Evolutionary conservation across 2,113 vertebrate genomes (phyloP).

Genomic region (Heterocephalus glaber): DNA sequence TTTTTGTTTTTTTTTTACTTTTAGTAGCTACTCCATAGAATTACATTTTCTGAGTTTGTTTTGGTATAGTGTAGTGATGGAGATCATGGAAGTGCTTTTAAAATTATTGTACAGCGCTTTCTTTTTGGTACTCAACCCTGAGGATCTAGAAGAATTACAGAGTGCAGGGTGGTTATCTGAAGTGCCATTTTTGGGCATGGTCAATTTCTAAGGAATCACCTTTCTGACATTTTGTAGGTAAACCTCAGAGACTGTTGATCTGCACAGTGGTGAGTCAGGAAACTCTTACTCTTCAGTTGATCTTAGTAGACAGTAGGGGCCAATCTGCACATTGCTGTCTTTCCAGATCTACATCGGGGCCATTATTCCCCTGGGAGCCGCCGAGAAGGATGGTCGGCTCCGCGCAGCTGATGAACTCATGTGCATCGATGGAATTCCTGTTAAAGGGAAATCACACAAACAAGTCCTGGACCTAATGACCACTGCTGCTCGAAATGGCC

Average conservation of each 20-base stretch:
- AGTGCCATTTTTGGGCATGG: background rate
- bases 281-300: background rate
- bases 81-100: background rate
- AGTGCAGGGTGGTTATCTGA: background rate
- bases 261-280: background rate
- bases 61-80: background rate
- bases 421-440: slow-evolving; percentile 94
- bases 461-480: slow-evolving; percentile 98
- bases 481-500: slow-evolving; percentile 95
- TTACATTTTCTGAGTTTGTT: background rate
- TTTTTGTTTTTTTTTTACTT: background rate
- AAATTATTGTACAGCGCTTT: background rate
- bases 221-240: background rate
- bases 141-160: background rate
- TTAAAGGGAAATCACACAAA: slow-evolving; percentile 97
- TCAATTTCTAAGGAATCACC: background rate
- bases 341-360: slow-evolving; percentile 96
- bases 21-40: background rate
- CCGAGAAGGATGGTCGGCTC: slow-evolving; percentile 95
- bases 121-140: background rate
- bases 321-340: slow-evolving; percentile 54
- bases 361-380: slow-evolving; percentile 95
- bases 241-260: background rate
- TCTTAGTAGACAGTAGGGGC: background rate
- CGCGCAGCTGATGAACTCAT: slow-evolving; percentile 96